Percentiles rank a stretch among this genome's conserved stretches.
Evolutionary conservation across 1,140 invertebrate species (phyloP).

Genomic region (roundworm (Caenorhabditis elegans)): WBcel235 BX284606.5:9543501-9544000

Average conservation of each 20-base stretch:
- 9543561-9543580: too few species aligned
- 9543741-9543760: background rate
- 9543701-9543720: background rate
- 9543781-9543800: background rate
- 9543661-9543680: background rate
- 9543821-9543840: background rate
- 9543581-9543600: background rate
- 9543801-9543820: constrained; percentile 21
- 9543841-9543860: too few species aligned
- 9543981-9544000: too few species aligned
- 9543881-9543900: background rate
- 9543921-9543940: too few species aligned
- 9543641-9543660: background rate
- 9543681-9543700: constrained; percentile 6
- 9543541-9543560: background rate
- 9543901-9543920: too few species aligned
- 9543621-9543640: background rate
- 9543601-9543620: background rate
- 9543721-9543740: constrained; percentile 29
- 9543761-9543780: background rate
- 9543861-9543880: background rate
- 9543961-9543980: too few species aligned
- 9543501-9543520: constrained; percentile 13
- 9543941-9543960: too few species aligned
- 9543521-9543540: constrained; percentile 31